Base-by-base conservation (phyloP, 92 coral and sea anemone genomes). In the Phymanthus crucifer region DNA sequence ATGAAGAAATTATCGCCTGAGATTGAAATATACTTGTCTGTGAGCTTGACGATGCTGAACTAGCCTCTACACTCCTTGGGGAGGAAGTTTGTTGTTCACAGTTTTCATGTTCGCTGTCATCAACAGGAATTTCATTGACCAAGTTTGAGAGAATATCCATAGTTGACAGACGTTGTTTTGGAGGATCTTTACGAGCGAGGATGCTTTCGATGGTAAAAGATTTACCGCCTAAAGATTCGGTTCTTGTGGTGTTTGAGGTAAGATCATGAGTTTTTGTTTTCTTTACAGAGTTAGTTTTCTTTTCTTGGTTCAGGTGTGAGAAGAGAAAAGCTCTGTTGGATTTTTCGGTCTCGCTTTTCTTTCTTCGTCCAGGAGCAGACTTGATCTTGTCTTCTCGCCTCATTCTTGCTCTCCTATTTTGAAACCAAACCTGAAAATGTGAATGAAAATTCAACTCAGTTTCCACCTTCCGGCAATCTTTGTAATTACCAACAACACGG, bases 381-480 rank as follows among this genome's bases (percentile, higher is more conserved):
- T 87, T 92, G 26, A 94, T 93, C 50, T 96, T 96, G 32, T 94
- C 99, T 38, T 96, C 97, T 72, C 99, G 75, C 75, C 99, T 77
- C 87, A 88, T 84, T 77, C 93, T 90, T 18, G 99, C 98, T 46
- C 99, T 80, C 75, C 99, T 77, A 86, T 96, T 96, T 76, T 93
- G 99, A 78, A 96, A 96, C 99, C 99, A 96, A 34, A 96, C 99
- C 99, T 96, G 71, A 27, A 65, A 81, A 18, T 33, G 40, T 64
- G 27, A 76, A 67, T 56, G 45, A 43, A 43, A 1, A 43, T 1
- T 38, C 1, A 38, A 11, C 10, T 38, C 10, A 11, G 45, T 38
- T 38, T 38, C 7, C 45, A 38, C 5, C 10, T 11, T 5, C 0
- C 5, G 45, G 7, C 45, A 38, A 38, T 6, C 5, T 6, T 38